phyloP scores from a whole-genome alignment of 37 sponge, comb jelly and placozoan genomes.

The Cliona cf. orientalis region DNA sequence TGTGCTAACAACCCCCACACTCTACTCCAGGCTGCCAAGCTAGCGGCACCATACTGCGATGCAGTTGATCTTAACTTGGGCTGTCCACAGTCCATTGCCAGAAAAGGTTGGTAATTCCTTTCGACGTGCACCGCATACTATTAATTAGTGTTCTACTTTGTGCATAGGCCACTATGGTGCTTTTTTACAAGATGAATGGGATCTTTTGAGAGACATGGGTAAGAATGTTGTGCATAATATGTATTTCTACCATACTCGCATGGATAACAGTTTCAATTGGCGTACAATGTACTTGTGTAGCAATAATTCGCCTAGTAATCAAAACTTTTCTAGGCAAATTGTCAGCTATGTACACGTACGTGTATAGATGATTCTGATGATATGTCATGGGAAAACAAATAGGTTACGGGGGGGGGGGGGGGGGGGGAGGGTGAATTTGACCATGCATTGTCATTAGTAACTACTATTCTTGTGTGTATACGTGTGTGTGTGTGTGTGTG shows the following conservation, averaged over 20 bases:
- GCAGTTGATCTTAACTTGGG: slow-evolving; percentile 98
- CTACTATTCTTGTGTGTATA: too few species aligned
- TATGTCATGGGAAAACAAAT: background rate
- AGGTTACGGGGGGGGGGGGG: background rate
- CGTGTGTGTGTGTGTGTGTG: too few species aligned
- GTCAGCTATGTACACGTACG: background rate
- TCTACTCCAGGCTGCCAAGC: slow-evolving; percentile 84
- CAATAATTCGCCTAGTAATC: too few species aligned
- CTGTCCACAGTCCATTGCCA: slow-evolving; percentile 97
- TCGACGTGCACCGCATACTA: background rate
- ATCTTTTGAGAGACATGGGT: slow-evolving; percentile 82
- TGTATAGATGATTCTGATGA: background rate
- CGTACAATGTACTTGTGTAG: too few species aligned
- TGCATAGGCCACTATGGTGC: slow-evolving; percentile 94
- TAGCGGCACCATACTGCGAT: slow-evolving; percentile 86
- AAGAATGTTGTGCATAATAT: background rate
- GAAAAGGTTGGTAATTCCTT: slow-evolving; percentile 72
- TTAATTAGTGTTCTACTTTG: background rate
- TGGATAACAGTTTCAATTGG: background rate
- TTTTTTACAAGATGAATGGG: slow-evolving; percentile 99
- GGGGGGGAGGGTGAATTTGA: background rate
- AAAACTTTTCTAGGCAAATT: too few species aligned
- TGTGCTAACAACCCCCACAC: slow-evolving; percentile 93
- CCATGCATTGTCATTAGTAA: background rate
- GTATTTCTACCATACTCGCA: background rate